Percentiles rank a stretch among this genome's conserved stretches.
Conservation (phyloP, 2,888 invertebrate genomes). For the Agriopis leucophaearia region DNA sequence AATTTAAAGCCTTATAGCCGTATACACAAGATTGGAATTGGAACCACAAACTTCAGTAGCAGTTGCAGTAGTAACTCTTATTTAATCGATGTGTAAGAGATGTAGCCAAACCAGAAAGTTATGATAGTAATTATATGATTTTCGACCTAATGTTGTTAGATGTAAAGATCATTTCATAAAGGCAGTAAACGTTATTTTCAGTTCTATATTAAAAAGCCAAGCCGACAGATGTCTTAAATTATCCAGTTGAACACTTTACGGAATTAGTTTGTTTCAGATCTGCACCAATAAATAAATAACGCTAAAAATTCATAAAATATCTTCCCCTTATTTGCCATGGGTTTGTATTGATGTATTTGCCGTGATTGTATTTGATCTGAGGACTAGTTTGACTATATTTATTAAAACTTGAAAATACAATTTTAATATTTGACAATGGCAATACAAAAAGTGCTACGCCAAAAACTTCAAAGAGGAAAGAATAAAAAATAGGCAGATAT, state of each 20-base stretch:
- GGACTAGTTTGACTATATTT: no score
- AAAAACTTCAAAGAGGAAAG: no score
- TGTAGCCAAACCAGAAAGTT: constrained; percentile 26
- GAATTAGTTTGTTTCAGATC: constrained; percentile 4
- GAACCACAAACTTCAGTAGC: neutral
- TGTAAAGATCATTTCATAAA: neutral
- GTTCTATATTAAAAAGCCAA: constrained; percentile 24
- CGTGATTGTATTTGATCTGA: no score
- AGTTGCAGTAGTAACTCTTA: constrained; percentile 16
- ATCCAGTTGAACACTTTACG: constrained; percentile 31
- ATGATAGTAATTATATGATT: neutral
- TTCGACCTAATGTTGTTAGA: neutral
- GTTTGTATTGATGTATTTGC: no score
- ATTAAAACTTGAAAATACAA: no score
- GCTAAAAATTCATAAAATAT: no score
- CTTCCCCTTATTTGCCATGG: no score
- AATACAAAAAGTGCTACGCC: no score
- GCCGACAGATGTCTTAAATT: constrained; percentile 42
- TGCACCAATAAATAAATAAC: neutral
- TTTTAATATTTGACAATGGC: no score
- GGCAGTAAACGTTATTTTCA: constrained; percentile 2
- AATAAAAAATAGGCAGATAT: no score
- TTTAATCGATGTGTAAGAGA: constrained; percentile 15
- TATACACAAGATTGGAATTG: neutral
- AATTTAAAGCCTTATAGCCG: constrained; percentile 19